Evolutionary conservation across 2,797 vertebrate species (phyloP).

Genomic region (Cossypha dichroa): DNA sequence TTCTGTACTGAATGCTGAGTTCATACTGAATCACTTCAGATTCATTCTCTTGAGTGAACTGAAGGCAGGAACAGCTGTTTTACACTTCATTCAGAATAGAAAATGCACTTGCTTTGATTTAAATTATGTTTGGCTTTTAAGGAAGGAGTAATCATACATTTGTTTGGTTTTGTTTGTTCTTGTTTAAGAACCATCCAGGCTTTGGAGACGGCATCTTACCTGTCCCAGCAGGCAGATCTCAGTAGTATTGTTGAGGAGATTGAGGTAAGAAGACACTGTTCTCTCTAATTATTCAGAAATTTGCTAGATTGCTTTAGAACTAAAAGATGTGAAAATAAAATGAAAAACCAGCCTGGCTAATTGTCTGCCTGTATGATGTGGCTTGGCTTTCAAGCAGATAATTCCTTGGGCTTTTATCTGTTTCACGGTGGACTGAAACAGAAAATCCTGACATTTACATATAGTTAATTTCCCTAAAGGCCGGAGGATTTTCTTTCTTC

Average conservation of each 20-base stretch:
- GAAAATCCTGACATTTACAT: not conserved
- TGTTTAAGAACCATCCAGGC: slow-evolving; percentile 88
- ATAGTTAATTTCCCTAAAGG: not conserved
- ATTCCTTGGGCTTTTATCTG: not conserved
- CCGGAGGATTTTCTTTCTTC: not conserved
- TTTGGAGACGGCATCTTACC: slow-evolving; percentile 89
- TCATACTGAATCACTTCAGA: not conserved
- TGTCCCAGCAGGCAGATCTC: slow-evolving; percentile 93
- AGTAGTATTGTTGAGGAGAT: slow-evolving; percentile 94
- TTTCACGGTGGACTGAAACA: not conserved
- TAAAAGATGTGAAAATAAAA: not conserved
- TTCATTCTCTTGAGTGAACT: not conserved
- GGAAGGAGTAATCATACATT: not conserved
- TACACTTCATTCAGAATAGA: not conserved
- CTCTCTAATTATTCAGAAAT: not conserved
- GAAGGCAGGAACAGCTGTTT: not conserved
- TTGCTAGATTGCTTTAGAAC: not conserved
- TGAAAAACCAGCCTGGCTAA: not conserved
- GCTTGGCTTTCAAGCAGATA: not conserved
- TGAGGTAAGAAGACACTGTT: slow-evolving; percentile 79
- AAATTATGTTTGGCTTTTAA: not conserved
- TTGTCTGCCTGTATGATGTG: not conserved
- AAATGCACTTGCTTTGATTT: not conserved
- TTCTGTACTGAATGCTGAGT: not conserved
- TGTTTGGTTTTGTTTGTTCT: slow-evolving; percentile 25